Evolutionary conservation across 2,888 invertebrate species (phyloP), one percentile per base, ranked within the genome.

Genomic region (Galerucella calmariensis): DNA sequence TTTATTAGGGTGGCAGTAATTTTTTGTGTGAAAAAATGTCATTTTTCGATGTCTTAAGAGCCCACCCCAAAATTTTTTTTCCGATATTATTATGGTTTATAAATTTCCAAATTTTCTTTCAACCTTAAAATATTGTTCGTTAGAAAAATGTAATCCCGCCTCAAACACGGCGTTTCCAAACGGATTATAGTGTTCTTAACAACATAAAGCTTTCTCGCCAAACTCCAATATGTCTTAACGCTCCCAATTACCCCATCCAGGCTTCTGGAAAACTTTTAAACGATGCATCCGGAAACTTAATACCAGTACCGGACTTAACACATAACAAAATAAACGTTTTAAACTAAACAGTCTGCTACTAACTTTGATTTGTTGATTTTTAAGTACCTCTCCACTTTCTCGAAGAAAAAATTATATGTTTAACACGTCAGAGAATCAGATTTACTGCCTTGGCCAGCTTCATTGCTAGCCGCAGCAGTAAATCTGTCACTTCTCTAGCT

Each of bases 221-320:
- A 56, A 56, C 56, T 56, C 10, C 56, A 56, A 56, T 56, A 56
- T 56, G 56, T 56, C 56, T 56, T 56, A 56, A 56, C 56, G 20
- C 56, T 56, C 16, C 56, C 56, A 56, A 56, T 56, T 56, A 56
- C 56, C 20, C 5, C 56, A 56, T 56, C 16, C 56, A 6, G 56
- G 9, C 56, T 56, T 56, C 56, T 56, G 56, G 56, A 56, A 56
- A 56, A 56, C 56, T 56, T 20, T 56, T 56, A 16, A 16, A 20
- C 20, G 56, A 56, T 16, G 20, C 16, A 16, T 56, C n/a, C 9
- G 56, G 56, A 9, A 56, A 56, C 56, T 56, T 20, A 56, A 9
- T 20, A 20, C 56, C 56, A 56, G 56, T 16, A 56, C 10, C 16
- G 56, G 20, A 56, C 56, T 56, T 20, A 10, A 56, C 10, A 56